Evolutionary conservation across 2,888 invertebrate genomes (phyloP).

Genomic region (Troilus luridus): DNA sequence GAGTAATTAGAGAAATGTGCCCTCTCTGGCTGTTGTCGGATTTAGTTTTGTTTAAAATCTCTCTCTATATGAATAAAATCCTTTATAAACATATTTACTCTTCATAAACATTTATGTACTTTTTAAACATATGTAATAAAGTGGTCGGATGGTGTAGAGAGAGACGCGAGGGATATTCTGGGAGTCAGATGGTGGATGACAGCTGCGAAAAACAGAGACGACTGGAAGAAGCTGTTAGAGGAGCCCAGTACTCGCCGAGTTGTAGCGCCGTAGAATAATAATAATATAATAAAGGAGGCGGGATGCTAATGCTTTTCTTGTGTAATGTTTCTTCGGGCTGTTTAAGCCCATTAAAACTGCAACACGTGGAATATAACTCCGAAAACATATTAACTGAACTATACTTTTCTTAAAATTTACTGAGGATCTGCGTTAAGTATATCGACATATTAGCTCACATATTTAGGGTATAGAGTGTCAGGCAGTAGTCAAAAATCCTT

Average conservation of each 20-base stretch:
- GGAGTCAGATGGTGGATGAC: too few relatives aligned
- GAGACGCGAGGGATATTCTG: too few relatives aligned
- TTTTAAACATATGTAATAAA: neutral
- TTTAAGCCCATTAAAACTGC: neutral
- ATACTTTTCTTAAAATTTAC: neutral
- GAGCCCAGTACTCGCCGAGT: too few relatives aligned
- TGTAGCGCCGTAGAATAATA: too few relatives aligned
- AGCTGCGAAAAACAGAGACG: too few relatives aligned
- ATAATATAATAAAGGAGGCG: neutral
- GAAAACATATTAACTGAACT: neutral
- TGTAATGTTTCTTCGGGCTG: slow-evolving; percentile 2
- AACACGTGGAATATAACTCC: neutral
- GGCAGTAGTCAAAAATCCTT: too few relatives aligned
- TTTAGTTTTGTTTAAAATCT: neutral
- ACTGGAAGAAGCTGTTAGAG: too few relatives aligned
- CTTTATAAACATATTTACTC: neutral
- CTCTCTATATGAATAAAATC: neutral
- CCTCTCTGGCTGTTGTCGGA: neutral
- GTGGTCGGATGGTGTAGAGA: too few relatives aligned
- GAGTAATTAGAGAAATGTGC: neutral
- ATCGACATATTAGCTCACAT: too few relatives aligned
- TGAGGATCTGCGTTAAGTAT: neutral
- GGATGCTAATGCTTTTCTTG: neutral
- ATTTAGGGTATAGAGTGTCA: too few relatives aligned
- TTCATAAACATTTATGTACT: neutral